Evolutionary conservation across 2,888 invertebrate species (phyloP), one percentile per base, ranked within the genome.

Genomic region (Adelognathus sp.): DNA sequence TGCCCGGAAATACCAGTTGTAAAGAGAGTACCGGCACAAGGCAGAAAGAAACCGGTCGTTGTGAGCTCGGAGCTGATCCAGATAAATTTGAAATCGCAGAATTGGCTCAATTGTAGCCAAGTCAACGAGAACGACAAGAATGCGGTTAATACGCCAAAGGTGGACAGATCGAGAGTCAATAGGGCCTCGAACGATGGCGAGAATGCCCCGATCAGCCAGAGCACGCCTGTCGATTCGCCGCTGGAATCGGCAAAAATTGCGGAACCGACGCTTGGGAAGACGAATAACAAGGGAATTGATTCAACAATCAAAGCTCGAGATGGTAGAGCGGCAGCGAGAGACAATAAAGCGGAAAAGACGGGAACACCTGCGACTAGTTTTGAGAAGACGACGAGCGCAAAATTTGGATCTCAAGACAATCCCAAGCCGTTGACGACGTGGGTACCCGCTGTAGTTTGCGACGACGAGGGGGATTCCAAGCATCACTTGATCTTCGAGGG

Each of bases 401-500:
- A 61, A 46, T 87, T 82, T 72, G 86, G 86, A 41, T 84, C 85
- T 9, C 71, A 83, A 67, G 18, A 63, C 2, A 87, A 88, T 83
- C 83, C 86, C 3, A 87, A 87, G 74, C 5, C 80, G 27, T 77
- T 91, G 41, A 82, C 79, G 2, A 67, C 82, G 52, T 91, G 90
- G 90, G 58, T 74, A n/a, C 89, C 90, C 3, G 81, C 54, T 27
- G 84, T 91, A 4, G 31, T 84, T 6, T 69, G 64, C 18, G 69
- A 79, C 31, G 63, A 80, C 1, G 72, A 82, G 3, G 67, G 54
- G 0, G 63, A 69, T 33, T 66, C 46, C 14, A 75, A 82, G 18
- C 85, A 79, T 29, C 74, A 79, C 41, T 84, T 91, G 67, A 73
- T 81, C 44, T 90, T 89, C 69, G 84, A 87, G 70, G 90, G 90